These are phyloP conservation scores for Pecten maximus DNA, from an alignment of 2,888 invertebrate genomes.

Conservation along the genomic window DNA sequence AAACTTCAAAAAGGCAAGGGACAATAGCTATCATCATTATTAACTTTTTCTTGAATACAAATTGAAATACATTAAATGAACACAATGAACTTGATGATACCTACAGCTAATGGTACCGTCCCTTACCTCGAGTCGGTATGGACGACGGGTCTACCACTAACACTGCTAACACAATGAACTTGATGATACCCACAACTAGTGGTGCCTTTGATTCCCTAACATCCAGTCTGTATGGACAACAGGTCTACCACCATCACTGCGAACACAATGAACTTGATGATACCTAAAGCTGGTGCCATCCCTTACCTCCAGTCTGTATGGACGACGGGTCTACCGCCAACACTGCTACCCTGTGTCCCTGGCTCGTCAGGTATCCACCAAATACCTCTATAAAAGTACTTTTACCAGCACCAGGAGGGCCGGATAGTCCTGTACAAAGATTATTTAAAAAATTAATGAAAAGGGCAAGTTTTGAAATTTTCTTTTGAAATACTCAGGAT, in stretches of 20 bases:
- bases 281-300: neutral
- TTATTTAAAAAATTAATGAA: neutral
- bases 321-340: constrained; percentile 86
- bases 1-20: no score
- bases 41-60: no score
- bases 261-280: no score
- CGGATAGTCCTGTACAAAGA: constrained; percentile 83
- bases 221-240: constrained; percentile 85
- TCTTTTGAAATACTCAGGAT: no score
- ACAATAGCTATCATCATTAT: no score
- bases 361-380: constrained; percentile 84
- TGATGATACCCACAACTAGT: no score
- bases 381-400: constrained; percentile 86
- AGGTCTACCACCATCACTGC: constrained; percentile 86
- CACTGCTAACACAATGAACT: no score
- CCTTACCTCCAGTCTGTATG: constrained; percentile 84
- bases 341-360: constrained; percentile 84
- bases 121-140: constrained; percentile 84
- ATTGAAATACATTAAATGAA: no score
- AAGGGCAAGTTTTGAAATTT: no score
- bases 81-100: no score
- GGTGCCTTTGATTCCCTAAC: constrained; percentile 72
- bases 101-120: neutral
- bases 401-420: constrained; percentile 87
- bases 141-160: constrained; percentile 86